Evolutionary conservation across 2,113 vertebrate genomes (phyloP).

Genomic region (Myotis davidii): DNA sequence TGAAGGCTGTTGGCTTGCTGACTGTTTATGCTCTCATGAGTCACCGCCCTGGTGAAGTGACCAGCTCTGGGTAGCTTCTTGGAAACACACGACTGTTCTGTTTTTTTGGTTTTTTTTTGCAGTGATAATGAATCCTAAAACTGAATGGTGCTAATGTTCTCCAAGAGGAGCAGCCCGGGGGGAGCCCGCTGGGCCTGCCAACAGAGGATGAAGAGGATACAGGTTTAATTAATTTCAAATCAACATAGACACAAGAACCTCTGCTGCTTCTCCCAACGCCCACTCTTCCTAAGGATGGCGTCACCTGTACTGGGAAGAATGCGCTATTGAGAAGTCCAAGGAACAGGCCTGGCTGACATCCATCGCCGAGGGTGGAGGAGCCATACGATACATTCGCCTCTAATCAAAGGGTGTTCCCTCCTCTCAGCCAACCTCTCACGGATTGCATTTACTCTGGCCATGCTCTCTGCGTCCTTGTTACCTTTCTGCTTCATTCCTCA

Average conservation of each 20-base stretch:
- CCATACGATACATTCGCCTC: fast-evolving
- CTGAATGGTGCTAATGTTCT: slow-evolving; percentile 57
- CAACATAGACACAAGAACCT: slow-evolving; percentile 59
- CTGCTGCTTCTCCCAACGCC: slow-evolving; percentile 44
- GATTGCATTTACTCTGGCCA: background rate
- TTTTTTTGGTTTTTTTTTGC: slow-evolving; percentile 64
- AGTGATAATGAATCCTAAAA: slow-evolving; percentile 85
- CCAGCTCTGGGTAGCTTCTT: background rate
- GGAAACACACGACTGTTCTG: slow-evolving; percentile 46
- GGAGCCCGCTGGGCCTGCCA: slow-evolving; percentile 18
- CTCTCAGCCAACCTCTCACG: background rate
- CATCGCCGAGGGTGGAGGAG: background rate
- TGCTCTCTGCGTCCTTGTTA: background rate
- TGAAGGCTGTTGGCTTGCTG: background rate
- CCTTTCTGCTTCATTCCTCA: background rate
- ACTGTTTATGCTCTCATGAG: background rate
- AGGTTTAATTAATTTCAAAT: slow-evolving; percentile 69
- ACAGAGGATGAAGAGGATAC: slow-evolving; percentile 59
- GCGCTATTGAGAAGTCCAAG: background rate
- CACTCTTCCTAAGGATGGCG: slow-evolving; percentile 54
- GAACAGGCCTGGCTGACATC: background rate
- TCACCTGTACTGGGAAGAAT: slow-evolving; percentile 35
- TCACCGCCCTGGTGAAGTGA: background rate
- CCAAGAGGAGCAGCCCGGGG: slow-evolving; percentile 61
- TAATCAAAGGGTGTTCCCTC: background rate